These are phyloP conservation scores for Apamea crenata DNA, from an alignment of 2,888 invertebrate genomes.

Conservation along the genomic window DNA sequence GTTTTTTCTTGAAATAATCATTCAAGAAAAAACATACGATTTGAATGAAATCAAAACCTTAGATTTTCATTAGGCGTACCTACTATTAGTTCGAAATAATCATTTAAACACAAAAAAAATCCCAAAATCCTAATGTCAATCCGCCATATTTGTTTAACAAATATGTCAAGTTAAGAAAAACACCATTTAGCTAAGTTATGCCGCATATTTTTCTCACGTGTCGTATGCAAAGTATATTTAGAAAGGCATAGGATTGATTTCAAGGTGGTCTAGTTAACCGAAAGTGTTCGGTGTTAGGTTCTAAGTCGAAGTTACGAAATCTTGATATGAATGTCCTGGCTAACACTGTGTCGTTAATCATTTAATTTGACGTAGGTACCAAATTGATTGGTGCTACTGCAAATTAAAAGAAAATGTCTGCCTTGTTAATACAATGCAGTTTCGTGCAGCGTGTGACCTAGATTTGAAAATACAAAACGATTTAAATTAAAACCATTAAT, in stretches of 20 bases:
- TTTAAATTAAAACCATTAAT: not conserved
- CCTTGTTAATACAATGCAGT: not conserved
- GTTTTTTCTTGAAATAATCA: too few species aligned
- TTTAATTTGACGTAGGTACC: not conserved
- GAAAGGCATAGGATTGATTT: slow-evolving; percentile 81
- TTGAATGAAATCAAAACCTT: not conserved
- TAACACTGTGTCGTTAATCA: slow-evolving; percentile 36
- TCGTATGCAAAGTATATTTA: slow-evolving; percentile 78
- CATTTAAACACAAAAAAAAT: too few species aligned
- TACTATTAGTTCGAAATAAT: too few species aligned
- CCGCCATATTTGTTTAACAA: slow-evolving; percentile 6
- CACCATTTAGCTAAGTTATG: not conserved
- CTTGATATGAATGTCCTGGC: slow-evolving; percentile 43
- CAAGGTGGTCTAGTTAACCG: slow-evolving; percentile 77
- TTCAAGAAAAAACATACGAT: too few species aligned
- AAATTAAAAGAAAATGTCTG: not conserved
- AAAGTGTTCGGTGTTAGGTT: slow-evolving; percentile 56
- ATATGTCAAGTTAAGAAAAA: not conserved
- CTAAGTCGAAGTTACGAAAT: slow-evolving; percentile 42
- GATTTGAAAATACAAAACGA: not conserved
- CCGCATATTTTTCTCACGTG: slow-evolving; percentile 70
- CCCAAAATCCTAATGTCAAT: not conserved
- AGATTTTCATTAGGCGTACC: too few species aligned
- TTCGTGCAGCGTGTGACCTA: not conserved
- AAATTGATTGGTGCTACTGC: slow-evolving; percentile 6